Evolutionary conservation across 2,113 vertebrate genomes (phyloP).

Genomic region (Isurus oxyrinchus): DNA sequence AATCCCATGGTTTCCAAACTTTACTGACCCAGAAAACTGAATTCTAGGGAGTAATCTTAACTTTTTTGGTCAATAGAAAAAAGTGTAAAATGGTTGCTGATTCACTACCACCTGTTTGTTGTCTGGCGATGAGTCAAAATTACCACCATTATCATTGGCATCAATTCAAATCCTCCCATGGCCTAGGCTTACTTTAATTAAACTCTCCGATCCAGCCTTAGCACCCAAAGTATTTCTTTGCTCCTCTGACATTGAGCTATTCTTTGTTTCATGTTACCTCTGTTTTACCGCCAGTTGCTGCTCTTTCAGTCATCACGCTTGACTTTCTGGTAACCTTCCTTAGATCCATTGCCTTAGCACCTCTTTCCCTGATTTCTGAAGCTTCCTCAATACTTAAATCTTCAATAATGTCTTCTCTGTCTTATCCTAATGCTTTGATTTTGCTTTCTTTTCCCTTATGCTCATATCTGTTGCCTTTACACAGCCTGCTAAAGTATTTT

Average conservation of each 20-base stretch:
- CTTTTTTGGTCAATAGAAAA: no score
- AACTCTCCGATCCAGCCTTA: neutral
- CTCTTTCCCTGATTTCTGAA: neutral
- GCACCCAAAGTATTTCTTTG: neutral
- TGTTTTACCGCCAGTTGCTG: neutral
- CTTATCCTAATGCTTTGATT: neutral
- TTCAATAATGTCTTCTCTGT: neutral
- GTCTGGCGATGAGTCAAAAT: neutral
- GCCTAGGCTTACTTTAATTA: neutral
- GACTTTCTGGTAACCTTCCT: neutral
- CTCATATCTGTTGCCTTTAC: neutral
- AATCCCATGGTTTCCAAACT: no score
- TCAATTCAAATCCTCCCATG: neutral
- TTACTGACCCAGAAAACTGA: no score
- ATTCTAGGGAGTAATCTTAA: no score
- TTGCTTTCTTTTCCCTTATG: neutral
- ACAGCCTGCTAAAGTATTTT: neutral
- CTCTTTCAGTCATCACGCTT: neutral
- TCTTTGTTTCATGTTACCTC: neutral
- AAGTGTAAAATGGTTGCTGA: neutral
- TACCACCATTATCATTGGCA: neutral
- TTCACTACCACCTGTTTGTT: neutral
- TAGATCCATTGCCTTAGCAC: neutral
- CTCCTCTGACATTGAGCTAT: neutral
- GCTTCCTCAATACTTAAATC: neutral